Percentiles rank a stretch among this genome's conserved stretches.
phyloP scores from a whole-genome alignment of 2,113 vertebrate species.

The Embiotoca jacksoni region DNA sequence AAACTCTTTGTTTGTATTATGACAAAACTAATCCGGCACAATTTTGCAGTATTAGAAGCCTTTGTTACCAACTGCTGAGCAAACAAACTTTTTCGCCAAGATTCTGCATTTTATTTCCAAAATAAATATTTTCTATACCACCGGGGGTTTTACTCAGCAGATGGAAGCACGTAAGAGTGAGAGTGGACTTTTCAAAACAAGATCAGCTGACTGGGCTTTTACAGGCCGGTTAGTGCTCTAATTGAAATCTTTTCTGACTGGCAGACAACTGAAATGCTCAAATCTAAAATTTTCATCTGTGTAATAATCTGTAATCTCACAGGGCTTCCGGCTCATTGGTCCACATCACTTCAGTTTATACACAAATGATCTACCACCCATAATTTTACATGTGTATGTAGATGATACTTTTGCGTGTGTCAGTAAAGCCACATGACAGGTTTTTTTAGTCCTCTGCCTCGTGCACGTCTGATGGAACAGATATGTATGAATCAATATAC shows the following conservation, averaged over 20 bases:
- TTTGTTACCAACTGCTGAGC: background rate
- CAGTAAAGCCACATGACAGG: background rate
- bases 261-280: background rate
- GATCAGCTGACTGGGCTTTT: background rate
- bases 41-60: background rate
- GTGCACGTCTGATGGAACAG: background rate
- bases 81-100: background rate
- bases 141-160: slow-evolving; percentile 1
- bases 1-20: background rate
- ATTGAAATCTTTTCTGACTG: background rate
- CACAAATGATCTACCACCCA: background rate
- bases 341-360: background rate
- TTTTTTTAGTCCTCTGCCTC: background rate
- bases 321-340: slow-evolving; percentile 1
- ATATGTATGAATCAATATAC: background rate
- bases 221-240: background rate
- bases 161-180: background rate
- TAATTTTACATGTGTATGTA: background rate
- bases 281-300: background rate
- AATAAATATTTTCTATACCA: background rate
- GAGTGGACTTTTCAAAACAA: background rate
- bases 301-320: background rate
- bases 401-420: background rate
- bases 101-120: background rate
- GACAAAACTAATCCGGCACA: background rate